phyloP scores from a whole-genome alignment of 2,797 vertebrate species.

The Chrosomus eos region DNA sequence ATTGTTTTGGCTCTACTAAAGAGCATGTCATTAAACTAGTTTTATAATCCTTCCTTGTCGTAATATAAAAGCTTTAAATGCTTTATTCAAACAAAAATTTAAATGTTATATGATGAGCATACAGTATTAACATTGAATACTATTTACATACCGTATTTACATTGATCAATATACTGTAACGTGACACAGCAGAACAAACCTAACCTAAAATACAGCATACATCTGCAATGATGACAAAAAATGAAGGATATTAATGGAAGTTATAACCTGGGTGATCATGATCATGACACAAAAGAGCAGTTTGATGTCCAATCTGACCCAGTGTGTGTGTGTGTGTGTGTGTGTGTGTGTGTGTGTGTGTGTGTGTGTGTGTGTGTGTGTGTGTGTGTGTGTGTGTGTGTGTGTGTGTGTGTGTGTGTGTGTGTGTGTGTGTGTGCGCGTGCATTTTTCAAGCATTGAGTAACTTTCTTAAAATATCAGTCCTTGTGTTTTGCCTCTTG shows the following conservation, averaged over 20 bases:
- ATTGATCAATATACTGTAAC: neutral
- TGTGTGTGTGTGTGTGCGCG: neutral
- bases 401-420: neutral
- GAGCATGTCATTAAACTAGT: neutral
- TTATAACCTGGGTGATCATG: too few relatives aligned
- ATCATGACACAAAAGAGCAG: neutral
- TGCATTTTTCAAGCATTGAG: neutral
- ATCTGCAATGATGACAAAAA: neutral
- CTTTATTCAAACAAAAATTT: neutral
- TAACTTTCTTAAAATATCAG: neutral
- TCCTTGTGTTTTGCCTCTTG: neutral
- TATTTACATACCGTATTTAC: too few relatives aligned
- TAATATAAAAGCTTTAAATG: neutral
- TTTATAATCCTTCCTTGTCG: neutral
- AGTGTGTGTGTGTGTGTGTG: neutral
- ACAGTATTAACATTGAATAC: too few relatives aligned
- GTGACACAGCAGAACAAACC: neutral
- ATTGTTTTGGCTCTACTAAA: neutral
- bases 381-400: neutral
- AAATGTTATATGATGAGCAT: neutral
- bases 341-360: neutral
- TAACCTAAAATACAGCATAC: neutral
- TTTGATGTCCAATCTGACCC: neutral
- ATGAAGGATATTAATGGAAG: too few relatives aligned
- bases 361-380: neutral